Conservation (phyloP, 1,140 invertebrate species). For the Prorops nasuta region DNA sequence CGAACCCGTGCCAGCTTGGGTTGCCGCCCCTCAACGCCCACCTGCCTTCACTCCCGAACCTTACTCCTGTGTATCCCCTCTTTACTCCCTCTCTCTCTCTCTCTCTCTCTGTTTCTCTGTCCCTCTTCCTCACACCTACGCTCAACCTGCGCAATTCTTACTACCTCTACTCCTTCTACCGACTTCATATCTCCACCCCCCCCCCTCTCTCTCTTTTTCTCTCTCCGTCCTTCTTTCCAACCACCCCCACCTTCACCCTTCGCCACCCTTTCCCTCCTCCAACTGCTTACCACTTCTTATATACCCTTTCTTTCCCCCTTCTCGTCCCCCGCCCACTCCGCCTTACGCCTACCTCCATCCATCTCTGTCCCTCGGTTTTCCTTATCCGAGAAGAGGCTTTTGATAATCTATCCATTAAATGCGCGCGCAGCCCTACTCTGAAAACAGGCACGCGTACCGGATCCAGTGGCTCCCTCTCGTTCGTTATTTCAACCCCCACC, state of each 20-base stretch:
- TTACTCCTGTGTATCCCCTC: not conserved
- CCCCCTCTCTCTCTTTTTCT: not conserved
- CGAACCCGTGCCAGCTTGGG: constrained; percentile 31
- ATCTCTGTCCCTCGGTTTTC: too few relatives aligned
- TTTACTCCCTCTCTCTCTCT: not conserved
- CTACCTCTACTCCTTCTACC: constrained; percentile 1
- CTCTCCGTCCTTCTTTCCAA: not conserved
- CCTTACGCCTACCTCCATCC: not conserved
- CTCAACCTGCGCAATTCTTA: not conserved
- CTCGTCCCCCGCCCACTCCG: not conserved
- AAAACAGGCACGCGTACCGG: not conserved
- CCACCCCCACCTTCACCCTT: not conserved
- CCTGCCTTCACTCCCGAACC: constrained; percentile 17
- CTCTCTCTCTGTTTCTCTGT: too few relatives aligned
- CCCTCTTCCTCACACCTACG: not conserved
- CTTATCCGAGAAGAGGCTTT: not conserved
- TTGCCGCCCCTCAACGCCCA: constrained; percentile 45
- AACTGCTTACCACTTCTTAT: constrained; percentile 24
- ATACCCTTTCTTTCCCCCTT: constrained; percentile 13
- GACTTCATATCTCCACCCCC: too few relatives aligned
- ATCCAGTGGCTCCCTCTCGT: too few relatives aligned
- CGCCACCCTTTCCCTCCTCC: constrained; percentile 9
- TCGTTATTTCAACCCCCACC: too few relatives aligned
- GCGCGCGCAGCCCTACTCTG: constrained; percentile 34
- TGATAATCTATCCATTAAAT: constrained; percentile 30